Conservation (phyloP, 2,888 invertebrate genomes). For the Sphecodes monilicornis region DNA sequence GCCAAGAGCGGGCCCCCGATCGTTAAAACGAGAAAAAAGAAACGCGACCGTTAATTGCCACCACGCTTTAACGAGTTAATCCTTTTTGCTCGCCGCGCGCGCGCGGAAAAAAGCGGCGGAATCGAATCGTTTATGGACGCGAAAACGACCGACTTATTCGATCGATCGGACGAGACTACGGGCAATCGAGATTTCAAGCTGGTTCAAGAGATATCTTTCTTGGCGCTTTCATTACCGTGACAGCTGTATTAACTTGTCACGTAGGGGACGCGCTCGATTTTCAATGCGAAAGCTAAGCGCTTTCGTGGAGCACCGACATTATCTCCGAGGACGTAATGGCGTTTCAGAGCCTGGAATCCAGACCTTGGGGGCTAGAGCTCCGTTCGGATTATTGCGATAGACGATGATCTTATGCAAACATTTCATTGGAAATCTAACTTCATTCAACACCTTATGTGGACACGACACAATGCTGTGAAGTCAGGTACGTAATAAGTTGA, state of each 20-base stretch:
- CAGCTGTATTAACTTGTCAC: neutral
- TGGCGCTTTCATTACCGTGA: neutral
- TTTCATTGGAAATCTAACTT: no score
- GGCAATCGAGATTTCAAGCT: neutral
- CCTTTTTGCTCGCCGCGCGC: neutral
- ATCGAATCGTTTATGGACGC: slow-evolving; percentile 7
- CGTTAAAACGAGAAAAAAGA: slow-evolving; percentile 1
- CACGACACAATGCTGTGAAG: no score
- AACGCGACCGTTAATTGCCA: slow-evolving; percentile 25
- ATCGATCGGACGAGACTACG: neutral
- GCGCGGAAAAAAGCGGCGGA: neutral
- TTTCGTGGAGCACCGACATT: neutral
- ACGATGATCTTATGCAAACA: no score
- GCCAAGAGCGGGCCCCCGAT: neutral
- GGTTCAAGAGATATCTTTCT: neutral
- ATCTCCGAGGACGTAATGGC: neutral
- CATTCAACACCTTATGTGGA: no score
- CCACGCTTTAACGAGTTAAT: slow-evolving; percentile 22
- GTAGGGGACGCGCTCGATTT: neutral
- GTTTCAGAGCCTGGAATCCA: no score
- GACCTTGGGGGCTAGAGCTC: no score
- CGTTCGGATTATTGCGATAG: no score
- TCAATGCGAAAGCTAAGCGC: neutral
- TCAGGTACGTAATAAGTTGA: no score
- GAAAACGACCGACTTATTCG: slow-evolving; percentile 5